Evolutionary conservation across 2,888 invertebrate genomes (phyloP), one percentile per base, ranked within the genome.

Genomic region (Phyto melanocephala): DNA sequence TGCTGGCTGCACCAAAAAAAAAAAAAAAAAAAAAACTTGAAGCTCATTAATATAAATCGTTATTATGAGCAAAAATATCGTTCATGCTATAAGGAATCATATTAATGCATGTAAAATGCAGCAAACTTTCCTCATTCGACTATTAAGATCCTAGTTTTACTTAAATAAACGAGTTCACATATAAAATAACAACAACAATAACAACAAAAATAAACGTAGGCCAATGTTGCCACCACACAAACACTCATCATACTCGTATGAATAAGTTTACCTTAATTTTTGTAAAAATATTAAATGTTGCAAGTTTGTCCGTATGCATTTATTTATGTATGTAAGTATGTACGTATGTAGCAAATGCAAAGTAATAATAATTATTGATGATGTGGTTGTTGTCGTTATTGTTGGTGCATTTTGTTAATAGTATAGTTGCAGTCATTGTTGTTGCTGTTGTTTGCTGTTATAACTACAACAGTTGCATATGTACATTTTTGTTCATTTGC

Each of bases 1-100:
- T 45, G 7, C n/a, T 28, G 10, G 15, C 28, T 50, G 76, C 24
- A 65, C 7, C 11, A 24, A 20, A 22, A 40, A 0, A 33, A 15
- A 22, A 47, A 47, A 45, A 75, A 62, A 37, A 62, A 65, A 35
- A 68, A 80, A 81, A 77, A 85, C 84, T 84, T 84, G 62, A 84
- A 84, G 85, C 85, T 86, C 86, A 85, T 86, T 86, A 85, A 85
- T 85, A 85, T 85, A 86, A 86, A 85, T 86, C 84, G 85, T 85
- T 84, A 85, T 85, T 86, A 85, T 85, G 84, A 85, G 82, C 65
- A 78, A 62, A 81, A 78, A 78, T 81, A 78, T 68, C 62, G 71
- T 81, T 71, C 52, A 71, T 81, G 70, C 75, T 70, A 81, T 76
- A 77, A 81, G 81, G 50, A 81, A 68, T 74, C 77, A 81, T 78